A percentile compares a stretch with the other conserved stretches of the same genome.
Evolutionary conservation across 2,797 vertebrate species (phyloP).

Genomic region (Coracias cyanogaster): DNA sequence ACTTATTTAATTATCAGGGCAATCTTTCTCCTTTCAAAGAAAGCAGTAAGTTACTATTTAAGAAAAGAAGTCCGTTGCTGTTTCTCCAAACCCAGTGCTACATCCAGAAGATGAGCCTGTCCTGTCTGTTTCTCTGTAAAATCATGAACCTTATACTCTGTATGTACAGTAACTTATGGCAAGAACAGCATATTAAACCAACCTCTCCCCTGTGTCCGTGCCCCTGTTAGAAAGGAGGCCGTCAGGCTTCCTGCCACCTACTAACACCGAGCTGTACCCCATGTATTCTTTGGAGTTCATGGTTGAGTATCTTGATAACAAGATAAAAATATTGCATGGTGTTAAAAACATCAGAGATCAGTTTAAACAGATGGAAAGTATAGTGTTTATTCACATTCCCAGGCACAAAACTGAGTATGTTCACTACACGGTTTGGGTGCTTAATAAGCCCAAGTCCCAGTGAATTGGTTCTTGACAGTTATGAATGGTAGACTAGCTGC

Average conservation of each 20-base stretch:
- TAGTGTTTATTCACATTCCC: slow-evolving; percentile 32
- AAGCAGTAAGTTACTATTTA: not conserved
- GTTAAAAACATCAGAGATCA: slow-evolving; percentile 36
- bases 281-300: not conserved
- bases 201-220: not conserved
- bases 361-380: slow-evolving; percentile 12
- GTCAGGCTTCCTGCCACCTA: not conserved
- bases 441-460: slow-evolving; percentile 82
- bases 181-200: not conserved
- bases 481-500: slow-evolving; percentile 83
- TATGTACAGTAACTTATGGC: not conserved
- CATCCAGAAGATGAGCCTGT: not conserved
- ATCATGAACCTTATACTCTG: not conserved
- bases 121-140: slow-evolving; percentile 6
- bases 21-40: slow-evolving; percentile 13
- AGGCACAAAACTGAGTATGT: slow-evolving; percentile 38
- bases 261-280: not conserved
- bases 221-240: not conserved
- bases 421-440: slow-evolving; percentile 77
- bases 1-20: slow-evolving; percentile 26
- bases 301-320: slow-evolving; percentile 58
- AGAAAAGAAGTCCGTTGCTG: not conserved
- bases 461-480: slow-evolving; percentile 87
- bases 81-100: not conserved
- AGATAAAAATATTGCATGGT: slow-evolving; percentile 32